These are phyloP conservation scores for Phylloscopus collybita DNA, from an alignment of 2,797 vertebrate species.

Conservation along the genomic window DNA sequence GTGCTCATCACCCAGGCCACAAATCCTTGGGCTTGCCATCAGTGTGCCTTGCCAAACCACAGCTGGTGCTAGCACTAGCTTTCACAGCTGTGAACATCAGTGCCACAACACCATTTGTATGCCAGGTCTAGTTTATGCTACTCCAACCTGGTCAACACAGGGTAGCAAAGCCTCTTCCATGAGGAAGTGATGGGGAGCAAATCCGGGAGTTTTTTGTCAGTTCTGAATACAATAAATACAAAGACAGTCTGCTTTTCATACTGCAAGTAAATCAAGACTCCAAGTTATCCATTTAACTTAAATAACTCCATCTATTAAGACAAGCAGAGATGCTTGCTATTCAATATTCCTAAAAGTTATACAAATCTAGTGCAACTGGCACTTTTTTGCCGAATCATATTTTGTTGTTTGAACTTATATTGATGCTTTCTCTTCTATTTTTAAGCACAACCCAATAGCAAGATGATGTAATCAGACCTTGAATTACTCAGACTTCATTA, in stretches of 20 bases:
- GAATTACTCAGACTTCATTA: constrained; percentile 27
- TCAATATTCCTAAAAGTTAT: neutral
- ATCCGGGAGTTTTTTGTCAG: neutral
- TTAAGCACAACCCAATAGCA: neutral
- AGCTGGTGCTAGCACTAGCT: neutral
- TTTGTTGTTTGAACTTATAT: neutral
- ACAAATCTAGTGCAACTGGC: neutral
- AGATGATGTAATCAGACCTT: constrained; percentile 1
- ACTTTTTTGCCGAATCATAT: neutral
- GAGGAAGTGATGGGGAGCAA: neutral
- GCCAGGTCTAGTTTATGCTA: neutral
- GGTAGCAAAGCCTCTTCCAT: neutral
- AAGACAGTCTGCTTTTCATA: neutral
- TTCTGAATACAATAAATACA: neutral
- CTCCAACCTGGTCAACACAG: neutral
- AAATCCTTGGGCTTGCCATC: neutral
- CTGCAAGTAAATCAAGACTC: neutral
- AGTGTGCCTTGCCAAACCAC: neutral
- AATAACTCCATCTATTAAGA: neutral
- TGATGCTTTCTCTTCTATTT: neutral
- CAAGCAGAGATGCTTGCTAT: neutral
- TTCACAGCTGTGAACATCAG: rapidly evolving
- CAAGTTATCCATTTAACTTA: neutral
- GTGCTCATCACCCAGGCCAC: neutral
- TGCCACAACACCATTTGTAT: rapidly evolving